Evolutionary conservation across 2,888 invertebrate species (phyloP), one percentile per base, ranked within the genome.

Genomic region (Phrixothrix hirtus): DNA sequence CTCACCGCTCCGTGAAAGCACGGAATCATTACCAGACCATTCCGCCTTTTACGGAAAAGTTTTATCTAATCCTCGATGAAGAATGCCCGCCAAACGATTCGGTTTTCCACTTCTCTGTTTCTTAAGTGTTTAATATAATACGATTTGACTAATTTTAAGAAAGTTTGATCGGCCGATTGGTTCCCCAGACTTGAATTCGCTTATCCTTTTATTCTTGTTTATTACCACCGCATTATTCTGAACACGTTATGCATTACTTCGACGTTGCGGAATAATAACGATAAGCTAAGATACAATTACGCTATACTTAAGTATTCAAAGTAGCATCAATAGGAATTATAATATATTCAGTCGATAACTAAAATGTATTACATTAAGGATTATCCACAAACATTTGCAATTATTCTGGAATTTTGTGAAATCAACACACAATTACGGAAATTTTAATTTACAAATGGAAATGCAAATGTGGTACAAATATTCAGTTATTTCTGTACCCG

Each of bases 41-140:
- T 62, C 62, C 55, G 55, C 62, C 62, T 59, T 59, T 61, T 62
- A 61, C 53, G 60, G 64, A 61, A 61, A 37, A 64, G 59, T 55
- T 60, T 62, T 61, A 62, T 62, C 60, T 62, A 59, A 60, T 61
- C 59, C 55, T 31, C 41, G 57, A 56, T 58, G 55, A 58, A 58
- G 42, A 41, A 47, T 17, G 55, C 43, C n/a, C 12, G 21, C 34
- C 49, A 16, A 43, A 42, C 34, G 41, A 35, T 49, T 37, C 26
- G 30, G 38, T 46, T 38, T 45, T 27, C 38, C 26, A 13, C 25
- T 34, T 27, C 32, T 26, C 12, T 13, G 7, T 26, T 38, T 26
- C n/a, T n/a, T n/a, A n/a, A n/a, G n/a, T n/a, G n/a, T n/a, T n/a
- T n/a, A n/a, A n/a, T n/a, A n/a, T n/a, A n/a, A n/a, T n/a, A n/a